Conservation (phyloP, 1,140 invertebrate species). For the Pogonomyrmex californicus region DNA sequence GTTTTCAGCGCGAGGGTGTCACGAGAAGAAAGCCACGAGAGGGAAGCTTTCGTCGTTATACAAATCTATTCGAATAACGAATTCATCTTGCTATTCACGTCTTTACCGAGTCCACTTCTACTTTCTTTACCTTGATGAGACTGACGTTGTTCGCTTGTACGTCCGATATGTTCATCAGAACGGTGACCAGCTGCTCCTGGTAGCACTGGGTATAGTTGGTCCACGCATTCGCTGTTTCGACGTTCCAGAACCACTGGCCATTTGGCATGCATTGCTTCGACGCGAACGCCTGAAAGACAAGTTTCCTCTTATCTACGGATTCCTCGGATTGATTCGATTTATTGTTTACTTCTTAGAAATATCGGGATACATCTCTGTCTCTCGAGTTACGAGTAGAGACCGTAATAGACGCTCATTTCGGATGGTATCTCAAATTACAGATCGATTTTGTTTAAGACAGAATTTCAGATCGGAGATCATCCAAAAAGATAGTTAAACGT, state of each 20-base stretch:
- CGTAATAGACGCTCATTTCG: neutral
- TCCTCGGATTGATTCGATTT: neutral
- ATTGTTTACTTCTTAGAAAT: neutral
- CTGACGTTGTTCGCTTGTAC: conserved; percentile 80
- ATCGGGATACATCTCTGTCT: neutral
- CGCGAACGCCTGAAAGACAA: conserved; percentile 85
- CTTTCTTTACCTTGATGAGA: conserved; percentile 78
- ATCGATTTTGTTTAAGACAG: neutral
- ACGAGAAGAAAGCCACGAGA: neutral
- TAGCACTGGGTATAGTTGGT: conserved; percentile 89
- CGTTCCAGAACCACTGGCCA: conserved; percentile 88
- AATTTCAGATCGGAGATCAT: neutral
- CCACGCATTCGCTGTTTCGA: conserved; percentile 86
- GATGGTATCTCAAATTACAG: no score
- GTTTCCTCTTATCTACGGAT: neutral
- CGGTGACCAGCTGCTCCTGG: conserved; percentile 77
- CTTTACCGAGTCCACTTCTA: no score
- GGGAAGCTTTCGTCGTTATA: neutral
- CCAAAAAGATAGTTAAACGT: neutral
- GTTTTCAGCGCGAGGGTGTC: neutral
- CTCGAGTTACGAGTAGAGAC: neutral
- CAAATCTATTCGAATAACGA: neutral
- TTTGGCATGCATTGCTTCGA: conserved; percentile 87
- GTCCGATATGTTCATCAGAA: conserved; percentile 81
- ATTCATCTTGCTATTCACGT: neutral